These are phyloP conservation scores for Heliconius sara DNA, from an alignment of 2,888 invertebrate genomes.

Conservation along the genomic window DNA sequence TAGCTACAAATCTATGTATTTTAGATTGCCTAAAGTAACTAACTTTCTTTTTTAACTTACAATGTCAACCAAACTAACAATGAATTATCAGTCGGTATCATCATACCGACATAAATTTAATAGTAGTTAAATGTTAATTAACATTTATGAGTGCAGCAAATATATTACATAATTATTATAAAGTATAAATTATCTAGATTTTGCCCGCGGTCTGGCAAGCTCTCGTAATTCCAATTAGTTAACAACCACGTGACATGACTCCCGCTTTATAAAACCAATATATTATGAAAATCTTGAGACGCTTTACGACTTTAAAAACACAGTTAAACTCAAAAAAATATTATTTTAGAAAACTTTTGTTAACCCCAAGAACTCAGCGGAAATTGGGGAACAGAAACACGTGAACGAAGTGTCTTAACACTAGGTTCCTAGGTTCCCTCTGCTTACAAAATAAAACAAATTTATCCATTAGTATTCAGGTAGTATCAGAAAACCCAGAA, in stretches of 20 bases:
- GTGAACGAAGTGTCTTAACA: too few species aligned
- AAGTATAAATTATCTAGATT: slow-evolving; percentile 8
- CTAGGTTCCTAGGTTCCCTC: too few species aligned
- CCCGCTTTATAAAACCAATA: neutral
- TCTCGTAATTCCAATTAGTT: slow-evolving; percentile 17
- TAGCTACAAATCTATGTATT: too few species aligned
- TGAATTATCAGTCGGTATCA: too few species aligned
- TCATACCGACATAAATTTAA: neutral
- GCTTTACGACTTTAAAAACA: neutral
- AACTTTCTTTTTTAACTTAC: too few species aligned
- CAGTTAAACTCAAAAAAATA: too few species aligned
- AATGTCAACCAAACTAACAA: too few species aligned
- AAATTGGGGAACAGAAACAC: too few species aligned
- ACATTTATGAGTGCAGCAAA: neutral
- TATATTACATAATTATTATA: neutral
- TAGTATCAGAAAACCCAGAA: neutral
- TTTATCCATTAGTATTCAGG: neutral
- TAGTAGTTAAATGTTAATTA: neutral
- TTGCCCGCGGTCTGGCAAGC: slow-evolving; percentile 11
- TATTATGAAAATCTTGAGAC: slow-evolving; percentile 3
- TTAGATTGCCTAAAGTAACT: too few species aligned
- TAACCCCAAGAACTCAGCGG: too few species aligned
- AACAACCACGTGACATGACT: slow-evolving; percentile 7
- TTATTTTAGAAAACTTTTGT: too few species aligned
- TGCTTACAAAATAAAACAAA: neutral